These are phyloP conservation scores for Bombyx mandarina DNA, from an alignment of 1,140 invertebrate species.

Conservation along the genomic window DNA sequence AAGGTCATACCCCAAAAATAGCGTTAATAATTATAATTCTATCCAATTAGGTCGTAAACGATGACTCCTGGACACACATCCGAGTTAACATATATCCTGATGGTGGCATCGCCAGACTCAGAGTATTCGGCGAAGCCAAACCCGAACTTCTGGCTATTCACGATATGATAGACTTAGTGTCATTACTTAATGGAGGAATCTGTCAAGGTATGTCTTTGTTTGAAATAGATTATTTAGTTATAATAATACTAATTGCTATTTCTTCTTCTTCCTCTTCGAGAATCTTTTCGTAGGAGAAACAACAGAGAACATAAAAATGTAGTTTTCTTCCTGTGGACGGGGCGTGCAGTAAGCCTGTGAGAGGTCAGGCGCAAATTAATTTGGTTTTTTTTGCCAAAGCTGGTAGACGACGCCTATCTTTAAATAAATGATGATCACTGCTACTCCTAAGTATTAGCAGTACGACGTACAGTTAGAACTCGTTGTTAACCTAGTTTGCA, in stretches of 20 bases:
- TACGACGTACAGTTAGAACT: too few species aligned
- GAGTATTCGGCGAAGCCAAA: conserved; percentile 73
- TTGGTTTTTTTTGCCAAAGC: background rate
- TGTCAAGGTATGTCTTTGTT: conserved; percentile 46
- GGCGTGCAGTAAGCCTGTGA: too few species aligned
- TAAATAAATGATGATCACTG: too few species aligned
- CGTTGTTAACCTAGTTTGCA: too few species aligned
- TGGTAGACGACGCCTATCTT: background rate
- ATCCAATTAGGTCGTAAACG: conserved; percentile 38
- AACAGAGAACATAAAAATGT: background rate
- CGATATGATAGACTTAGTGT: conserved; percentile 71
- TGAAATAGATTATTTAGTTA: background rate
- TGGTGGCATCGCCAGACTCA: conserved; percentile 76
- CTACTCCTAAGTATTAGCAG: too few species aligned
- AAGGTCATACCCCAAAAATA: too few species aligned
- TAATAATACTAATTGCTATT: background rate
- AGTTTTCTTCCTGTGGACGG: too few species aligned
- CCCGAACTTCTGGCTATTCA: conserved; percentile 38
- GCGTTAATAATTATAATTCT: too few species aligned
- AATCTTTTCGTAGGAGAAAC: too few species aligned
- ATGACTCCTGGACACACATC: conserved; percentile 72
- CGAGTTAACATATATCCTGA: conserved; percentile 78
- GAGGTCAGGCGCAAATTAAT: background rate
- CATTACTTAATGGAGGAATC: conserved; percentile 72
- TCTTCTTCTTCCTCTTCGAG: background rate